Evolutionary conservation across 2,113 vertebrate genomes (phyloP).

Genomic region (Crocuta crocuta): DNA sequence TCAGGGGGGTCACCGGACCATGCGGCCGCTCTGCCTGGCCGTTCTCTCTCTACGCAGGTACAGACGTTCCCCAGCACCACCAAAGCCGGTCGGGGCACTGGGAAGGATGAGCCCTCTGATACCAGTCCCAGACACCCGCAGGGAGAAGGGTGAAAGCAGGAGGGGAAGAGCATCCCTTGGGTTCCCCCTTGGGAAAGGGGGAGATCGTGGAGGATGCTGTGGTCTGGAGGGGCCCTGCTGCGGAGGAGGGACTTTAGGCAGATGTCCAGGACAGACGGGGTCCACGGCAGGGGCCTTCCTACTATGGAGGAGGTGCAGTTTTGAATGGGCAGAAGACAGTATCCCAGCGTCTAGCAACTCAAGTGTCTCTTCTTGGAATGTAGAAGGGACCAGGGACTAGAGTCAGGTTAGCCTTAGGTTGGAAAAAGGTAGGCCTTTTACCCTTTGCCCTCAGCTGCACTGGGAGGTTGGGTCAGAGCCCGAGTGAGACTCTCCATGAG

Average conservation of each 20-base stretch:
- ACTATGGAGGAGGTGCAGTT: not conserved
- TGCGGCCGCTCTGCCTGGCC: not conserved
- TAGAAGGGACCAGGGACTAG: not conserved
- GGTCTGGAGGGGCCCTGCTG: too few relatives aligned
- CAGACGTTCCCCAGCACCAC: not conserved
- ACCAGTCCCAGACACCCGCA: too few relatives aligned
- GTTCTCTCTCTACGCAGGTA: not conserved
- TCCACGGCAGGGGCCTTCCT: not conserved
- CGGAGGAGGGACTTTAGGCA: not conserved
- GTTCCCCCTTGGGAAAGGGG: accelerated
- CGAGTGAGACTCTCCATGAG: not conserved
- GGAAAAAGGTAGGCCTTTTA: not conserved
- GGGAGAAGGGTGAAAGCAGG: not conserved
- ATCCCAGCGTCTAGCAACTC: not conserved
- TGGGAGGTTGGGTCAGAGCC: not conserved
- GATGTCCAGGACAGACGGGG: not conserved
- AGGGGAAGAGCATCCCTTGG: not conserved
- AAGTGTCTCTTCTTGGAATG: not conserved
- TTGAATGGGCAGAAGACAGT: not conserved
- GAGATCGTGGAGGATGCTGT: too few relatives aligned
- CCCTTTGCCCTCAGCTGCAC: not conserved
- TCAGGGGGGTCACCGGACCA: not conserved
- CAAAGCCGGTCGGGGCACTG: not conserved
- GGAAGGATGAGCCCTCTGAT: not conserved
- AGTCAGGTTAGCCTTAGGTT: not conserved